Conservation (phyloP, 2,888 invertebrate genomes). For the Cerastis rubricosa region DNA sequence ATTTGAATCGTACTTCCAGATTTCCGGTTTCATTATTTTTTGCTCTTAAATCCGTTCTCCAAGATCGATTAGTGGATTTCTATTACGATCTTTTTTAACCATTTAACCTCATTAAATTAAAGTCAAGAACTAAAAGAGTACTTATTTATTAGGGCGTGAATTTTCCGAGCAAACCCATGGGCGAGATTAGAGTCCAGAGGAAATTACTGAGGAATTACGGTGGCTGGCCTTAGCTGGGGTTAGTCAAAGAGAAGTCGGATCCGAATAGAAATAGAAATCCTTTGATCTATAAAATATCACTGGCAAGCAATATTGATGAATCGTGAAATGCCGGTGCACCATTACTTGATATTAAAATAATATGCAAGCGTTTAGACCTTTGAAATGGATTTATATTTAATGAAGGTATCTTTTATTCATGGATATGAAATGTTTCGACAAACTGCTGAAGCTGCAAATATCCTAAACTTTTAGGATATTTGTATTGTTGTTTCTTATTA, state of each 20-base stretch:
- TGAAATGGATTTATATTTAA: slow-evolving; percentile 43
- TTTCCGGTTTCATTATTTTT: slow-evolving; percentile 21
- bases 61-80: slow-evolving; percentile 24
- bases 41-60: slow-evolving; percentile 23
- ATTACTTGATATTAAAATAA: slow-evolving; percentile 61
- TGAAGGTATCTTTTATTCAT: slow-evolving; percentile 42
- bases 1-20: slow-evolving; percentile 23
- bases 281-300: slow-evolving; percentile 82
- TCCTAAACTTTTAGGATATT: slow-evolving; percentile 18
- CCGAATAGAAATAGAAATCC: slow-evolving; percentile 79
- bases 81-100: slow-evolving; percentile 45
- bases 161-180: slow-evolving; percentile 68
- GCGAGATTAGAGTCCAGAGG: slow-evolving; percentile 73
- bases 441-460: neutral
- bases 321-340: slow-evolving; percentile 66
- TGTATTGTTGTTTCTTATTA: slow-evolving; percentile 3
- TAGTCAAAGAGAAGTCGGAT: slow-evolving; percentile 79
- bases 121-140: slow-evolving; percentile 61
- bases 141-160: slow-evolving; percentile 67
- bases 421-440: slow-evolving; percentile 6
- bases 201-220: slow-evolving; percentile 82
- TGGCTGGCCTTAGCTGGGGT: slow-evolving; percentile 70
- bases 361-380: slow-evolving; percentile 46
- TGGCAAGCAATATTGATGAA: slow-evolving; percentile 69
- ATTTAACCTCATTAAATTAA: slow-evolving; percentile 57